Base-by-base conservation (phyloP, 2,797 vertebrate genomes). In the Artibeus jamaicensis region DNA sequence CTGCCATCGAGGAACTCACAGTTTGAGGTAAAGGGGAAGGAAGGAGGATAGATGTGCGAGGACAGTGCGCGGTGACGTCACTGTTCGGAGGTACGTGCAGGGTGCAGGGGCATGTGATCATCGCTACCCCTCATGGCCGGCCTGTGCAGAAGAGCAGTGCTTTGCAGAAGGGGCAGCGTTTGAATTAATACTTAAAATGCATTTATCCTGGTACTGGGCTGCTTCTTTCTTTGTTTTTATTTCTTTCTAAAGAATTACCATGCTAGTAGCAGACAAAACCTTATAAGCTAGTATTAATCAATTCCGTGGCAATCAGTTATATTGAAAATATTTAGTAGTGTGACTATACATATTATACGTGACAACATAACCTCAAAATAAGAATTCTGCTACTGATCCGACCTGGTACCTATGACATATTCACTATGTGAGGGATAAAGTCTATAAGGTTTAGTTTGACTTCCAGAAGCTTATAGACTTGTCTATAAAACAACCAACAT, bases 401-500 rank as follows among this genome's bases (percentile, higher is more conserved):
- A 77, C 9, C 37, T 62, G 24, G 44, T 50, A 73, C 12, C 48
- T 44, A 55, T 24, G 22, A 26, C 53, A 19, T 44, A 26, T 10
- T 86, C 68, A 71, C 53, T 68, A 32, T n/a, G 34, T n/a, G 24
- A 96, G 67, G 53, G 29, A 59, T 6, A 86, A 55, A 74, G 57
- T 92, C 78, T 53, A 34, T 24, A 68, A 21, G 26, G 46, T 26
- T 96, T 81, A 92, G 67, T 94, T 95, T 92, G 67, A 93, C 74
- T 86, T 93, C 86, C 57, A 89, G 92, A 95, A 91, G 86, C 78
- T 93, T 93, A 86, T n/a, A 93, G 92, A 76, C 89, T 59, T 92
- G 65, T 71, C 92, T 87, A 96, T 97, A 97, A 96, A 97, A 96
- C 95, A 79, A 88, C 68, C 73, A 48, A 11, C 55, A 32, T 87